These are phyloP conservation scores for Mormyrops boulengeri DNA, from an alignment of 2,797 vertebrate species.

Conservation along the genomic window DNA sequence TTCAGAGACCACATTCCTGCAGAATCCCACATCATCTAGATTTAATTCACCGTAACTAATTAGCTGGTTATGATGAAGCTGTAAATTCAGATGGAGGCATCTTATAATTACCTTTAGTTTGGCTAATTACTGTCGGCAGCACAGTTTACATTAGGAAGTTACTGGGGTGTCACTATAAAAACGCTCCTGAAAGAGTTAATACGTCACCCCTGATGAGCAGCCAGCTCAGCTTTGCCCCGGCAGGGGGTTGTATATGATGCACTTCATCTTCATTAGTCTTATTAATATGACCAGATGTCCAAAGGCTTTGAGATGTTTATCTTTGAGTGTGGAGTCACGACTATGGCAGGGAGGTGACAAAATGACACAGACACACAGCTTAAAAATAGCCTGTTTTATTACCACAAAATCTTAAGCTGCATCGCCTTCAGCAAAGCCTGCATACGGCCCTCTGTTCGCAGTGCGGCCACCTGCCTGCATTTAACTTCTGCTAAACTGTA, in stretches of 20 bases:
- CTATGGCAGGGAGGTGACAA: background rate
- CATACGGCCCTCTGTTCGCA: background rate
- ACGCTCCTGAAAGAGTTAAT: background rate
- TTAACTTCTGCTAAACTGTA: background rate
- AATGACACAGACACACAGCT: background rate
- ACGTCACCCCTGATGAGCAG: background rate
- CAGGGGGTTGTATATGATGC: background rate
- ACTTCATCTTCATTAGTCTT: background rate
- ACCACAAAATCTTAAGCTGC: background rate
- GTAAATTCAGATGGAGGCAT: background rate
- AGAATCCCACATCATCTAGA: background rate
- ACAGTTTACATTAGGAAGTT: background rate
- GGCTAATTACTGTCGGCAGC: no score
- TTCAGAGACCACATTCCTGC: background rate
- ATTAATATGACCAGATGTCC: no score
- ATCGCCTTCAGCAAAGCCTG: background rate
- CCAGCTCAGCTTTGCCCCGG: background rate
- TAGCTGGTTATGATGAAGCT: background rate
- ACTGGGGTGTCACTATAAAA: background rate
- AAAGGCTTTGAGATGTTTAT: background rate
- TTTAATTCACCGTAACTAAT: background rate
- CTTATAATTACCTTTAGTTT: background rate
- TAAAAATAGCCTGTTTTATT: background rate
- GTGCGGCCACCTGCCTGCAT: background rate
- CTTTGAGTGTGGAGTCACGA: background rate